phyloP scores from a whole-genome alignment of 1,140 invertebrate genomes.

The Drosophila lowei region DNA sequence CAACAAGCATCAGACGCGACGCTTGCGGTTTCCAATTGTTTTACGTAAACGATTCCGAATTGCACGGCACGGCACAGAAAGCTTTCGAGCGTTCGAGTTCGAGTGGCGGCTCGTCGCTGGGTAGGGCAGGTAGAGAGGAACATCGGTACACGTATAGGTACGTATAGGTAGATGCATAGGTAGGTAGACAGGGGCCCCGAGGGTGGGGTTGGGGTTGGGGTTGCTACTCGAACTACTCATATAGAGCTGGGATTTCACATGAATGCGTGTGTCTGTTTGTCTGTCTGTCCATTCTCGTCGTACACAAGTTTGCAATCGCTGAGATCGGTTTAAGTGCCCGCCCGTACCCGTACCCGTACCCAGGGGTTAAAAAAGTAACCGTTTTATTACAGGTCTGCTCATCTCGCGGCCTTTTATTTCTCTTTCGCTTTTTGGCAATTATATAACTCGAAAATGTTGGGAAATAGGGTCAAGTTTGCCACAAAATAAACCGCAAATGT shows the following conservation, averaged over 20 bases:
- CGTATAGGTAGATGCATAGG: conserved; percentile 1
- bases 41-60: conserved; percentile 62
- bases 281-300: conserved; percentile 29
- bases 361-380: conserved; percentile 63
- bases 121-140: conserved; percentile 4
- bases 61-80: conserved; percentile 36
- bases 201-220: conserved; percentile 12
- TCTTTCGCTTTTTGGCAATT: conserved; percentile 60
- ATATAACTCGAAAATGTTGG: conserved; percentile 61
- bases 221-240: conserved; percentile 20
- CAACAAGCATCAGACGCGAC: conserved; percentile 15
- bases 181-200: conserved; percentile 2
- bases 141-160: background rate
- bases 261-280: conserved; percentile 41
- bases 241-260: conserved; percentile 49
- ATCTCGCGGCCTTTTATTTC: conserved; percentile 40
- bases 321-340: conserved; percentile 62
- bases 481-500: conserved; percentile 55
- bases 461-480: conserved; percentile 77
- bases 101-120: conserved; percentile 12
- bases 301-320: conserved; percentile 33
- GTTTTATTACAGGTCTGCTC: conserved; percentile 58
- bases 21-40: conserved; percentile 31
- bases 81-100: conserved; percentile 14
- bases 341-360: background rate